These are phyloP conservation scores for Cnemophilus loriae DNA, from an alignment of 2,113 vertebrate genomes.

Conservation along the genomic window DNA sequence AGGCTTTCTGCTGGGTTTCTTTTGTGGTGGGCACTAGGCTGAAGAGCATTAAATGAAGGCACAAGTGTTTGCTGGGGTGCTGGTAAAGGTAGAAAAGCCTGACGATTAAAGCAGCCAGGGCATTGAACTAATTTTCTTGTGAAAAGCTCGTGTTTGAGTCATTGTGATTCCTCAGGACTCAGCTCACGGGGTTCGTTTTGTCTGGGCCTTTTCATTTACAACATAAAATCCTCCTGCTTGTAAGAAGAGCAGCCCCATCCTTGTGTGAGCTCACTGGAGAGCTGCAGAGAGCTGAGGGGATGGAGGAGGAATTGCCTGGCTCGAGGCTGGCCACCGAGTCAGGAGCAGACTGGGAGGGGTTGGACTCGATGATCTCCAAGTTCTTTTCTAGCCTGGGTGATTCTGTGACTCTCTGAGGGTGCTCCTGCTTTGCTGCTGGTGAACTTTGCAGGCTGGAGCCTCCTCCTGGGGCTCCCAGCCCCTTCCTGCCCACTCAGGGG, in stretches of 20 bases:
- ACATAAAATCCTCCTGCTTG: background rate
- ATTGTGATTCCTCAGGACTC: background rate
- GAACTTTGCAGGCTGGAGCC: background rate
- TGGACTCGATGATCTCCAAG: background rate
- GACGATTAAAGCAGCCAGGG: background rate
- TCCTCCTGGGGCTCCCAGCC: background rate
- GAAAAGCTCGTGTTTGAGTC: background rate
- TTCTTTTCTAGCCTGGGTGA: background rate
- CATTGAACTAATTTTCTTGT: background rate
- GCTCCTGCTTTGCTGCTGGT: background rate
- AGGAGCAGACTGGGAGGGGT: background rate
- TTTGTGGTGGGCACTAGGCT: background rate
- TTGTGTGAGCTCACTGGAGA: accelerated
- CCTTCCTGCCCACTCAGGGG: accelerated
- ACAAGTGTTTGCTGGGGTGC: background rate
- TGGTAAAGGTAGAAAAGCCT: background rate
- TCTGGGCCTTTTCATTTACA: background rate
- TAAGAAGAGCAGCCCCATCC: background rate
- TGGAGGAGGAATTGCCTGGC: background rate
- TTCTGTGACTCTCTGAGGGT: background rate
- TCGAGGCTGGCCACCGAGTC: accelerated
- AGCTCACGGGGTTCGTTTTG: background rate
- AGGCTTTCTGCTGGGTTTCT: background rate
- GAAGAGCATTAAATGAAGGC: background rate
- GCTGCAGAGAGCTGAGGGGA: background rate